phyloP scores from a whole-genome alignment of 2,113 vertebrate genomes.

The Serinus canaria region DNA sequence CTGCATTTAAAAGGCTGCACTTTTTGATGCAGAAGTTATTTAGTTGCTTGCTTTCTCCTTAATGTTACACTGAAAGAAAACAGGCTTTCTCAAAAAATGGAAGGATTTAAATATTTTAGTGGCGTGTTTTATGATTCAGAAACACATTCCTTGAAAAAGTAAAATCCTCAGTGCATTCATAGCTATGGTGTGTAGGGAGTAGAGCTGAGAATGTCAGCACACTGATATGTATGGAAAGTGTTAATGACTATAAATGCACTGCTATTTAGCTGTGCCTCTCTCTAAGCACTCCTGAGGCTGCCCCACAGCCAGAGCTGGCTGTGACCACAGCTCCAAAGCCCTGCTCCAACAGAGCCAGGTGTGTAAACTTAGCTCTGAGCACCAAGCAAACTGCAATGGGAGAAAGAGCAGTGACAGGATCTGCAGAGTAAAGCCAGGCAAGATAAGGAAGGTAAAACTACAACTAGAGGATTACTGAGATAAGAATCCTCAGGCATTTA shows the following conservation, averaged over 20 bases:
- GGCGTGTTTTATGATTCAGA: neutral
- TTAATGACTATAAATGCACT: neutral
- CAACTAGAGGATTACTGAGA: neutral
- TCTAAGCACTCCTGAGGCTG: neutral
- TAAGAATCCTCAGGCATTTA: neutral
- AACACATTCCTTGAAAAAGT: neutral
- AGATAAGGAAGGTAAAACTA: neutral
- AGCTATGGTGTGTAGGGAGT: neutral
- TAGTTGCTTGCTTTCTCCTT: neutral
- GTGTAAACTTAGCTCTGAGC: neutral
- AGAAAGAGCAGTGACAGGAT: neutral
- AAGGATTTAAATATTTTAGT: neutral
- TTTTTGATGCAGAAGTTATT: neutral
- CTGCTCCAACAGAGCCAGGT: neutral
- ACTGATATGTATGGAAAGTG: accelerated
- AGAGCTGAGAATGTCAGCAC: neutral
- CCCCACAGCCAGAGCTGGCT: too few relatives aligned
- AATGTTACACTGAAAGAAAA: neutral
- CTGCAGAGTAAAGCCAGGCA: neutral
- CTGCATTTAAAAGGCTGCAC: neutral
- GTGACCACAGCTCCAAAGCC: too few relatives aligned
- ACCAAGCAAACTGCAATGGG: neutral
- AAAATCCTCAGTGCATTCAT: neutral
- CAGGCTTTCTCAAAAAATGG: neutral
- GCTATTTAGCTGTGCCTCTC: neutral